Base-by-base conservation (phyloP, 1,140 invertebrate genomes). In the Cydia amplana region DNA sequence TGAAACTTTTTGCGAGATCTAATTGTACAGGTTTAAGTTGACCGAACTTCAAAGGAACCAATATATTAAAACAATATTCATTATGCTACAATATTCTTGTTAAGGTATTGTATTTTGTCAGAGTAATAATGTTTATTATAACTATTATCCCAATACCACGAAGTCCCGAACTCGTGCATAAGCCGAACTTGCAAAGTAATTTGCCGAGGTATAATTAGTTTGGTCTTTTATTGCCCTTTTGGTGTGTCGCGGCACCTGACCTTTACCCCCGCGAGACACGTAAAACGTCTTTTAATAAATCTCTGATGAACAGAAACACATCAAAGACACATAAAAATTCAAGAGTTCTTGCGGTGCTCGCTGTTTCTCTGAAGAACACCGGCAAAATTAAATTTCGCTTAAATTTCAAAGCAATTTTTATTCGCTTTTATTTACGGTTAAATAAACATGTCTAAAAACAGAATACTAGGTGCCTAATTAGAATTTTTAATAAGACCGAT, bases 231-330 rank as follows among this genome's bases (percentile, higher is more conserved):
- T 70, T 70, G 65, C 65, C 32, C 65, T 36, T 70, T 70, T 70
- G 65, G 43, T 70, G 65, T 43, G 65, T 70, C 65, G 65, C 65
- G 32, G 32, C 14, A 18, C 65, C 43, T 70, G 65, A 70, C 65
- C 65, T 70, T 70, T 70, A 32, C 28, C 65, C 43, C 32, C 12
- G 16, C 64, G 7, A 70, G 65, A 70, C n/a, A 70, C 65, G 65
- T 70, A 36, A 36, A 60, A 70, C 65, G 32, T 70, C 65, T 70
- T 70, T 36, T 36, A 70, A 70, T 70, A 70, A 70, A 43, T 70
- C 65, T 70, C 28, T 70, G 36, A 70, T 70, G 18, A 70, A 70
- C n/a, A 70, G n/a, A 18, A 36, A 70, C 28, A 70, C 28, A 70
- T 70, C 65, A 70, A 70, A 40, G 65, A 18, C 32, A 23, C 23